A percentile compares a stretch with the other conserved stretches of the same genome.
Conservation (phyloP, 2,797 vertebrate genomes). For the Amblyopsis hoosieri region DNA sequence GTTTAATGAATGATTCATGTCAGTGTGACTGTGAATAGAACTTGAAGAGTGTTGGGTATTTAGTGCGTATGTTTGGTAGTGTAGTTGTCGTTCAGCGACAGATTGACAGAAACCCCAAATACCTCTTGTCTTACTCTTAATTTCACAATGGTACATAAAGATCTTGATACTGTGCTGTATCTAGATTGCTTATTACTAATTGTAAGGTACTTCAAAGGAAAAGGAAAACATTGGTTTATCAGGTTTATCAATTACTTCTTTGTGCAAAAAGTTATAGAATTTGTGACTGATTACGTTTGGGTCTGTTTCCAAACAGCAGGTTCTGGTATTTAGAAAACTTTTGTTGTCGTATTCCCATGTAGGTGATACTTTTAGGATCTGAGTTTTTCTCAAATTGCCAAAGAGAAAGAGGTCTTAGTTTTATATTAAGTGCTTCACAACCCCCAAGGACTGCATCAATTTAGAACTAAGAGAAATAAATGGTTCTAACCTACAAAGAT, state of each 20-base stretch:
- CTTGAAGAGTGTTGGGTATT: constrained; percentile 13
- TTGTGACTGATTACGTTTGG: no score
- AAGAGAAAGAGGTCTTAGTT: constrained; percentile 27
- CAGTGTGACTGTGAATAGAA: constrained; percentile 4
- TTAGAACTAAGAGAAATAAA: constrained; percentile 61
- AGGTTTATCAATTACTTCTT: no score
- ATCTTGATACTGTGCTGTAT: no score
- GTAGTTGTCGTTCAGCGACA: no score
- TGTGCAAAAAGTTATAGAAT: no score
- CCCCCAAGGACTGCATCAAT: constrained; percentile 47
- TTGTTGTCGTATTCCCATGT: constrained; percentile 21
- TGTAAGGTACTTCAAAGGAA: no score
- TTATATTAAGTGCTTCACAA: constrained; percentile 33
- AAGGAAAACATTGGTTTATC: no score
- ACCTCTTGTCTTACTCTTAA: no score
- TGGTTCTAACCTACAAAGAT: constrained; percentile 44
- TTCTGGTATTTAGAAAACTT: constrained; percentile 3
- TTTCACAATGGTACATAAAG: no score
- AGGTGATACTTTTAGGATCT: constrained; percentile 5
- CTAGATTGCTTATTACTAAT: no score
- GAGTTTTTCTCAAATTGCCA: constrained; percentile 30
- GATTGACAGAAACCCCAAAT: no score
- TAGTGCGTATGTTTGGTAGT: neutral
- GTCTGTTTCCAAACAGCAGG: constrained; percentile 16
- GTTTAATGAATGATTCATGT: constrained; percentile 7